Base-by-base conservation (phyloP, 2,888 invertebrate genomes). In the Eristalinus sepulchralis region DNA sequence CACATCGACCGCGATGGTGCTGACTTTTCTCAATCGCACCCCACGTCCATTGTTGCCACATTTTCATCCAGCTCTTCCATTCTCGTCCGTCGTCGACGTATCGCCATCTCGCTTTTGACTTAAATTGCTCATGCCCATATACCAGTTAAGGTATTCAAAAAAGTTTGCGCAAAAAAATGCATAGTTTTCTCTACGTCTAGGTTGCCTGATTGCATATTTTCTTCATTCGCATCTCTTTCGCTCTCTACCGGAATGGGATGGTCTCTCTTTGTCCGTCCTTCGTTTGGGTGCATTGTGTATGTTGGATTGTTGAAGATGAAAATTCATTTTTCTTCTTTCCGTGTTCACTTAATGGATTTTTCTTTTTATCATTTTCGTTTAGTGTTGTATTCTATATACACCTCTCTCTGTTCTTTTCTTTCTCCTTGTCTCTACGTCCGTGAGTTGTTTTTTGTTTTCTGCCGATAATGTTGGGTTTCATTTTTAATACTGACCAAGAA, bases 41-140 rank as follows among this genome's bases (percentile, higher is more conserved):
- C n/a, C n/a, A 13, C 27, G 27, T 64, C 57, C 84, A 71, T 67
- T 80, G 84, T 84, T 80, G 84, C 84, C 80, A 84, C 84, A 80
- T 84, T 84, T 80, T 36, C 75, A 24, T 33, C 9, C 27, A 36
- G 11, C 39, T 60, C 64, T 66, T 79, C 55, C 75, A 59, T 67
- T 67, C 64, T 57, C 24, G 47, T 17, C 17, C 3, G n/a, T 4
- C 20, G 6, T 55, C 39, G 17, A 66, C 39, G 11, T 63, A 57
- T 75, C 57, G 55, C 57, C 47, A 10, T 67, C 55, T 71, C 59
- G 70, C 60, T 47, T 31, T 78, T 9, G 10, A 47, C 60, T 66
- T 33, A 11, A 63, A 75, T 59, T 79, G 73, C 72, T 63, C 72
- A 72, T 83, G 78, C 39, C 62, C 67, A 83, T 73, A 36, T 75